Base-by-base conservation (phyloP, 2,113 vertebrate genomes). In the Dendropsophus ebraccatus region DNA sequence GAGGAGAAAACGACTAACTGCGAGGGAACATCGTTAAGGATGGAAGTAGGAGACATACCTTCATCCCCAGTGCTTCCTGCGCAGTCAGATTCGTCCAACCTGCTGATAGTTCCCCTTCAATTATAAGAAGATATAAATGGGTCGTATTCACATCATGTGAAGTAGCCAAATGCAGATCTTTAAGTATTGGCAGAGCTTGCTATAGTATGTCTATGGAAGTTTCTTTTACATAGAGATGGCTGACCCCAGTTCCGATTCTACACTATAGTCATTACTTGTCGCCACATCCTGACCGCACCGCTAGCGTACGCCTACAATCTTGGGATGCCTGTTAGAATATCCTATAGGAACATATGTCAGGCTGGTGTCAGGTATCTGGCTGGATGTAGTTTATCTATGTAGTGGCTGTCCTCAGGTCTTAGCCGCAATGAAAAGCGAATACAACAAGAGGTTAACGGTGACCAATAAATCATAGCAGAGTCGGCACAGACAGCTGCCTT, bases 401-500 rank as follows among this genome's bases (percentile, higher is more conserved):
- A n/a, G 11, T 7, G 13, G 49, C 67, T 41, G 81, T 45, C 56
- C 47, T 72, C 65, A 72, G 8, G 45, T n/a, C n/a, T n/a, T n/a
- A n/a, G n/a, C n/a, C n/a, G n/a, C n/a, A n/a, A n/a, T n/a, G n/a
- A n/a, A n/a, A n/a, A n/a, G n/a, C n/a, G n/a, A n/a, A n/a, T n/a
- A 23, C 23, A 45, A 56, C 21, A 23, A 73, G 52, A 70, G 35
- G 52, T 56, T 35, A 45, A 28, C 30, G 30, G 52, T 14, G 60
- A 10, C 54, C 82, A 58, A 75, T 75, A 84, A 60, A 73, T 74
- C 54, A 62, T 1, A 0, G 6, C 41, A 16, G 23, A n/a, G 72
- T 32, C 69, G 62, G 2, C 23, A 54, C 25, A 52, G 49, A n/a
- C 81, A 84, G 82, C 82, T 84, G 82, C 35, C 45, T 25, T 19